Evolutionary conservation across 2,113 vertebrate species (phyloP).

Genomic region (Rattus norvegicus): DNA sequence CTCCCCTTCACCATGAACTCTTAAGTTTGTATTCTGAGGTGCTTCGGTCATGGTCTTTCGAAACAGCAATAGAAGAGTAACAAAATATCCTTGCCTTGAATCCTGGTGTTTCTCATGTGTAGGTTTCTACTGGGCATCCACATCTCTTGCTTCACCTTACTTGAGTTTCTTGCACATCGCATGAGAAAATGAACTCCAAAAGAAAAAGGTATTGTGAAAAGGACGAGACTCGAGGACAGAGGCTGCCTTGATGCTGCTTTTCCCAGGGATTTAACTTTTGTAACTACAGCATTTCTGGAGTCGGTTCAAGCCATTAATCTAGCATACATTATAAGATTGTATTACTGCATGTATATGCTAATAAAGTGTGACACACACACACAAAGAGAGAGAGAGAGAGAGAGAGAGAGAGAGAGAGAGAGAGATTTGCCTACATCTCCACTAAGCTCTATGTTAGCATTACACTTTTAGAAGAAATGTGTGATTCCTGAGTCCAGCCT

Average conservation of each 20-base stretch:
- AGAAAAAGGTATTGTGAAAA: accelerated
- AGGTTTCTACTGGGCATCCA: background rate
- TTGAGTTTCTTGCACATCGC: background rate
- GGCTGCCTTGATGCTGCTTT: background rate
- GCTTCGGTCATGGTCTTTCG: background rate
- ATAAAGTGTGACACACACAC: background rate
- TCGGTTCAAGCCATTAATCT: background rate
- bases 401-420: too few species aligned
- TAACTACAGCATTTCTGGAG: background rate
- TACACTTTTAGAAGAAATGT: background rate
- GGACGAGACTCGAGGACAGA: accelerated
- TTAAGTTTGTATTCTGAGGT: background rate
- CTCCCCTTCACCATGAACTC: background rate
- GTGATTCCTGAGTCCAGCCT: background rate
- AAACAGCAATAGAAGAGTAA: background rate
- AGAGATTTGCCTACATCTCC: background rate
- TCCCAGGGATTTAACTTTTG: background rate
- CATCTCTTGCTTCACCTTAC: background rate
- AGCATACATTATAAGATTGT: background rate
- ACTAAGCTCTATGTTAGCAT: background rate
- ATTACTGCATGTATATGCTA: background rate
- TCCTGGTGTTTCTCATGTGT: background rate
- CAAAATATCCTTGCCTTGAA: background rate
- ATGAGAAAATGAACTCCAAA: background rate
- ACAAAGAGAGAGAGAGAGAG: background rate